These are phyloP conservation scores for Eilema sororculum DNA, from an alignment of 2,888 invertebrate genomes.

Conservation along the genomic window DNA sequence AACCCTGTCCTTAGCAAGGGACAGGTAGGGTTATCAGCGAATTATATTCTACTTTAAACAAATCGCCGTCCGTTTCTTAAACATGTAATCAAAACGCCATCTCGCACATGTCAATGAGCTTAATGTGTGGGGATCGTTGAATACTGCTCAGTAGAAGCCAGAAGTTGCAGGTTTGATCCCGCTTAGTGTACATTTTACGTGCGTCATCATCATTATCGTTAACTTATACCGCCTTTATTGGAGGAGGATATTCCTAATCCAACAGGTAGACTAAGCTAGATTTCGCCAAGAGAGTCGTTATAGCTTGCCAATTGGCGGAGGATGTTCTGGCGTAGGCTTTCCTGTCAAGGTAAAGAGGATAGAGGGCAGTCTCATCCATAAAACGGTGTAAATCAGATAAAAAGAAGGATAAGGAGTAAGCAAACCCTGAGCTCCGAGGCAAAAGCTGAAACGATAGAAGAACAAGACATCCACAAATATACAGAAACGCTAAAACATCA, in stretches of 20 bases:
- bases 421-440: no score
- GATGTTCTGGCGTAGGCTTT: no score
- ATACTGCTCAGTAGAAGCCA: not conserved
- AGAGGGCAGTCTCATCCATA: no score
- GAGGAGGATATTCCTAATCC: no score
- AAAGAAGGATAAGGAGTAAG: no score
- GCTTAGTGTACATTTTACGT: not conserved
- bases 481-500: not conserved
- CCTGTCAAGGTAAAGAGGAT: no score
- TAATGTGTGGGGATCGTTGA: not conserved
- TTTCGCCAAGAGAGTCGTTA: not conserved
- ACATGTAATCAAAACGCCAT: constrained; percentile 52
- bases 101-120: constrained; percentile 27
- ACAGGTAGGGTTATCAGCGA: constrained; percentile 31
- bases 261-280: not conserved
- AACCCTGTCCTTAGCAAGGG: constrained; percentile 30
- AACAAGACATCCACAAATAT: no score
- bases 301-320: no score
- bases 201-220: no score
- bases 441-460: no score
- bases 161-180: not conserved
- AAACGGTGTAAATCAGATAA: no score
- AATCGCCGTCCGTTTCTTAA: constrained; percentile 41
- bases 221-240: no score
- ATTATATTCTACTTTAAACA: constrained; percentile 56